Evolutionary conservation across 2,113 vertebrate genomes (phyloP).

Genomic region (Chamaetylas fuelleborni): DNA sequence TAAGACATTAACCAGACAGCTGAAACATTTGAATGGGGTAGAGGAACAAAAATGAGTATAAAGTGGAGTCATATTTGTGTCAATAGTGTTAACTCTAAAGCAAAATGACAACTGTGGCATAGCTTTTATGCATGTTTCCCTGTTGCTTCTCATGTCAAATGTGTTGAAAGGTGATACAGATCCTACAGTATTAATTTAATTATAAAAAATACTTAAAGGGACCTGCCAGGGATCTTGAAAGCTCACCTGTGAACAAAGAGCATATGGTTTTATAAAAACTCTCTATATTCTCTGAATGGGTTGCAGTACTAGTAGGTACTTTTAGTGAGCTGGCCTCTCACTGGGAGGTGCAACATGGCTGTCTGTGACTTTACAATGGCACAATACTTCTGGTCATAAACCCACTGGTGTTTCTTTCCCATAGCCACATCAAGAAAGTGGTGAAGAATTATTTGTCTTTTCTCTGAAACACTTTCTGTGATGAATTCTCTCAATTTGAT

Average conservation of each 20-base stretch:
- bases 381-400: not conserved
- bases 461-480: not conserved
- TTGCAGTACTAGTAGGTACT: not conserved
- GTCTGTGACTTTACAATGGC: not conserved
- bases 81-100: not conserved
- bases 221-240: not conserved
- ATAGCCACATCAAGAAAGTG: not conserved
- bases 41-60: rapidly evolving
- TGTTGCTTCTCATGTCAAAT: not conserved
- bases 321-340: not conserved
- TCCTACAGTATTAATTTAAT: not conserved
- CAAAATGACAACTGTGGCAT: not conserved
- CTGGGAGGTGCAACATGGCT: rapidly evolving
- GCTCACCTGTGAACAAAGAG: not conserved
- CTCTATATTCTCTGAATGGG: not conserved
- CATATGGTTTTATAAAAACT: not conserved
- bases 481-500: not conserved
- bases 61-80: not conserved
- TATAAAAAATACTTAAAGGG: not conserved
- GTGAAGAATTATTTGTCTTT: not conserved
- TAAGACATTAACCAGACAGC: not conserved
- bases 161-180: not conserved
- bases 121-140: not conserved
- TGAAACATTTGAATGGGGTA: not conserved
- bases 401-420: not conserved